Evolutionary conservation across 2,797 vertebrate genomes (phyloP).

Genomic region (Prunella strophiata): DNA sequence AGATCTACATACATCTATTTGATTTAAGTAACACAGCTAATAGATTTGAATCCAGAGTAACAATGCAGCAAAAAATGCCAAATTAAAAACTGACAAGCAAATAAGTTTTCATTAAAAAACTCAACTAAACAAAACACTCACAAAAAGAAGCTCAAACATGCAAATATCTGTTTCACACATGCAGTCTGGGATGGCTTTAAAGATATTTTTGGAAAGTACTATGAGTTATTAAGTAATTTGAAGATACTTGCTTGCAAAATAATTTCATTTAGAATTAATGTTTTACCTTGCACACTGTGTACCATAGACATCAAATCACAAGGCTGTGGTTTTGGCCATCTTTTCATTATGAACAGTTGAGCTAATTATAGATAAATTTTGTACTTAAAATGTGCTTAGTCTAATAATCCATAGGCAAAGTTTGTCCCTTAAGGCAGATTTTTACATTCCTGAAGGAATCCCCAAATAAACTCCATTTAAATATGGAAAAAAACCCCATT

Average conservation of each 20-base stretch:
- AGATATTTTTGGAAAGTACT: not conserved
- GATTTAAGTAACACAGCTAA: not conserved
- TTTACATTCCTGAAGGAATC: slow-evolving; percentile 24
- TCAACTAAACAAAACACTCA: not conserved
- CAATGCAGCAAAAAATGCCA: not conserved
- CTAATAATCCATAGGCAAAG: slow-evolving; percentile 45
- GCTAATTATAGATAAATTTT: slow-evolving; percentile 59
- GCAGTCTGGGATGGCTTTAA: slow-evolving; percentile 19
- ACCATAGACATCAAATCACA: not conserved
- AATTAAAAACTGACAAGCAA: not conserved
- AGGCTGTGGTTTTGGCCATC: slow-evolving; percentile 26
- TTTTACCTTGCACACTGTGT: not conserved
- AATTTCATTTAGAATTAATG: not conserved
- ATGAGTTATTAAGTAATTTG: not conserved
- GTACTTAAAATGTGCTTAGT: slow-evolving; percentile 36
- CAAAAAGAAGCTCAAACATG: fast-evolving
- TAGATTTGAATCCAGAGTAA: not conserved
- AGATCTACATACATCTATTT: not conserved
- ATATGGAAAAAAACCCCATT: not conserved
- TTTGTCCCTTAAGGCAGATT: slow-evolving; percentile 36
- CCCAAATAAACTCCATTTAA: slow-evolving; percentile 37
- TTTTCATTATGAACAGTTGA: slow-evolving; percentile 46
- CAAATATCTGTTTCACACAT: not conserved
- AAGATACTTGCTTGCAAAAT: slow-evolving; percentile 2
- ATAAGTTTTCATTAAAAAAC: not conserved